Evolutionary conservation across 2,888 invertebrate genomes (phyloP), one percentile per base, ranked within the genome.

Genomic region (Linyphia triangularis): DNA sequence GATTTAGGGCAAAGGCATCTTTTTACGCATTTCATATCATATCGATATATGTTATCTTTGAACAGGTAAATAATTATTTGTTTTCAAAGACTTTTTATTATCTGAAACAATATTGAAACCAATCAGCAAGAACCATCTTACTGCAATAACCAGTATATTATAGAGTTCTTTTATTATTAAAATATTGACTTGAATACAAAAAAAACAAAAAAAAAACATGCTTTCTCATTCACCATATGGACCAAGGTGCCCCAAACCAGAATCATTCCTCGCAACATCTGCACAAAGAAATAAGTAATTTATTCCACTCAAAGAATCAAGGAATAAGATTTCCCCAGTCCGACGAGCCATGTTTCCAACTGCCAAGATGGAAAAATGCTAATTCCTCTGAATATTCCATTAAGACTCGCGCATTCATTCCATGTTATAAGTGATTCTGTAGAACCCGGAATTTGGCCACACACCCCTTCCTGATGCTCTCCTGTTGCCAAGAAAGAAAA

Each of bases 331-430:
- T n/a, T 51, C n/a, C n/a, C n/a, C n/a, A n/a, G n/a, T 51, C 51
- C 13, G 16, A 51, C 13, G 4, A 51, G 13, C 51, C 26, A 28
- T 4, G 26, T 2, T 26, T n/a, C 59, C 43, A 26, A n/a, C 30
- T n/a, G 30, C 63, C 7, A 77, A 63, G n/a, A 77, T 77, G 61
- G 61, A 59, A n/a, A 77, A 73, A 77, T 77, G 77, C 77, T 77
- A 77, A 77, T 73, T 73, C 57, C 19, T 19, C 73, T 16, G 63
- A 16, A 33, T 59, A 43, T 70, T 57, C 73, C 57, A 73, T 73
- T 77, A 77, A 33, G 30, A 26, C 63, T 6, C 40, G 16, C 2
- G 7, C 73, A n/a, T 28, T 19, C 57, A 24, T 26, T 5, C 26
- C 16, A 33, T n/a, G n/a, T n/a, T 26, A 28, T 57, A 63, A 82